Conservation (phyloP, 2,888 invertebrate genomes). For the Thyatira batis region DNA sequence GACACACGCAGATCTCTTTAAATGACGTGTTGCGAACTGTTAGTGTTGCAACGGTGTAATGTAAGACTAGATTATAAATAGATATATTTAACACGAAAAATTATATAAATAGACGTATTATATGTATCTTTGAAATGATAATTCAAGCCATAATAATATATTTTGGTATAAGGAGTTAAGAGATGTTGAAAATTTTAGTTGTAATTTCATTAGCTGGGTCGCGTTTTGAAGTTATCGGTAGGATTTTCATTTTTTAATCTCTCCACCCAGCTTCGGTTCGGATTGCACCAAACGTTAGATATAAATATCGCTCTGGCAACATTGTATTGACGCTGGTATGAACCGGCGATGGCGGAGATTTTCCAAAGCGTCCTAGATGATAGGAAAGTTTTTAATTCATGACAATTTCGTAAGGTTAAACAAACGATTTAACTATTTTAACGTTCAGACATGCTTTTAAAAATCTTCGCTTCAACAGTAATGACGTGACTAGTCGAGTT, state of each 20-base stretch:
- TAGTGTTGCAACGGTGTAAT: conserved; percentile 76
- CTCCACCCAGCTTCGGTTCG: conserved; percentile 49
- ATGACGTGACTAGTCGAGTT: conserved; percentile 38
- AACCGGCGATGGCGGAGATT: conserved; percentile 16
- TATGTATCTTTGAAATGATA: conserved; percentile 76
- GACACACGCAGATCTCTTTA: conserved; percentile 77
- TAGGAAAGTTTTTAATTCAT: background rate
- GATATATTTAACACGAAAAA: conserved; percentile 64
- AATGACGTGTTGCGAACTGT: conserved; percentile 72
- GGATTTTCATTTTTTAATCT: conserved; percentile 16
- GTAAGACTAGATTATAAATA: conserved; percentile 70
- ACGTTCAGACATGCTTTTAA: conserved; percentile 32
- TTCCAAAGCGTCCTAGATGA: conserved; percentile 19
- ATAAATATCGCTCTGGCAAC: conserved; percentile 45
- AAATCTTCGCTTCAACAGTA: conserved; percentile 44
- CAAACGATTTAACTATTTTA: background rate
- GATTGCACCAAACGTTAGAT: conserved; percentile 34
- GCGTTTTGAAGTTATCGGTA: conserved; percentile 32
- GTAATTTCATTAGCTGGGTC: conserved; percentile 53
- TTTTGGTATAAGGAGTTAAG: conserved; percentile 79
- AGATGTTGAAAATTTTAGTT: conserved; percentile 58
- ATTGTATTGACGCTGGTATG: conserved; percentile 31
- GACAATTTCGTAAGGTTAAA: background rate
- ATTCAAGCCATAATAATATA: conserved; percentile 81
- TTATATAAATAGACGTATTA: conserved; percentile 69